Conservation (phyloP, 53 echinoderm and acorn worm genomes). For the Hippasteria phrygiana region DNA sequence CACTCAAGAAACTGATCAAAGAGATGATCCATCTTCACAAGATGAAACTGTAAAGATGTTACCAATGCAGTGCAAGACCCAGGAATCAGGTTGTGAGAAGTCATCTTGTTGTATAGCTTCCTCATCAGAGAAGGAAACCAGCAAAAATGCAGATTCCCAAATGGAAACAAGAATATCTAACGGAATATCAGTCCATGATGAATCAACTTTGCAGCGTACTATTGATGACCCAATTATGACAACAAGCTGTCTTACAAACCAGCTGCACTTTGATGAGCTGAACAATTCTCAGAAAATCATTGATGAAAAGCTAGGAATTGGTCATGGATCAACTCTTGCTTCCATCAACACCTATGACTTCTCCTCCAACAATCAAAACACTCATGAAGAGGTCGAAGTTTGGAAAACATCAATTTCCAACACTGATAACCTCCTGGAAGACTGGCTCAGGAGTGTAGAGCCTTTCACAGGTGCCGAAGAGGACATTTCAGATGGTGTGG, state of each 20-base stretch:
- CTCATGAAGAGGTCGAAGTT: background rate
- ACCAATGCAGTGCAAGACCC: conserved; percentile 1
- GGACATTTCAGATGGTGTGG: conserved; percentile 38
- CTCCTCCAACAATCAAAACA: background rate
- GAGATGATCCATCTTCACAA: background rate
- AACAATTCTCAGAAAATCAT: too few species aligned
- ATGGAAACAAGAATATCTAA: too few species aligned
- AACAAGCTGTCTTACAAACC: too few species aligned
- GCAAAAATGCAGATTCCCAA: too few species aligned
- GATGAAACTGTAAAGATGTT: background rate
- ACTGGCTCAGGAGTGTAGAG: conserved; percentile 37
- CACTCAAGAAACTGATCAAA: background rate
- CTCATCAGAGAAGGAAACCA: too few species aligned
- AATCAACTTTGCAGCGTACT: too few species aligned
- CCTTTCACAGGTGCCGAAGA: background rate
- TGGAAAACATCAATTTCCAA: background rate
- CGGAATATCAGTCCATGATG: too few species aligned
- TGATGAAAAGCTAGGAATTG: background rate
- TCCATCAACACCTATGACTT: background rate
- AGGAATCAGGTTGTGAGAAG: background rate
- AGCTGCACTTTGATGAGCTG: too few species aligned
- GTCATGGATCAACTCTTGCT: background rate
- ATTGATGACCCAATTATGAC: too few species aligned
- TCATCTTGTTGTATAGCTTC: too few species aligned
- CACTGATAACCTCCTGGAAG: conserved; percentile 8